Conservation (phyloP, 2,888 invertebrate genomes). For the Erebia ligea region DNA sequence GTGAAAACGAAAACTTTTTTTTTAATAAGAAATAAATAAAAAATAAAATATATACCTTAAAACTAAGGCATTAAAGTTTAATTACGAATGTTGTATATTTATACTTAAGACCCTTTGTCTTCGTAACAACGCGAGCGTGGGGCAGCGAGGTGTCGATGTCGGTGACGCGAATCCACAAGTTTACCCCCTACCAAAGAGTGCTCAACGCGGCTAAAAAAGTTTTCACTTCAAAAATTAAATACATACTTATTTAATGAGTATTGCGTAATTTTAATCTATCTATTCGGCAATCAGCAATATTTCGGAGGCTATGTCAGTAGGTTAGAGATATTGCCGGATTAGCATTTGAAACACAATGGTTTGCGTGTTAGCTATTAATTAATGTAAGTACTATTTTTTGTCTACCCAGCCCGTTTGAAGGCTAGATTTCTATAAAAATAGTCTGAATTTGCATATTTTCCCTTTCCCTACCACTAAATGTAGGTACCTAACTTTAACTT, state of each 20-base stretch:
- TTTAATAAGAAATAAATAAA: too few species aligned
- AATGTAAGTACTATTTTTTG: conserved; percentile 15
- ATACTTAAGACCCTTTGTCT: too few species aligned
- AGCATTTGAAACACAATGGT: conserved; percentile 23
- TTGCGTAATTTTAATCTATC: not conserved
- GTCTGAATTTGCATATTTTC: conserved; percentile 16
- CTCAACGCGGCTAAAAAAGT: too few species aligned
- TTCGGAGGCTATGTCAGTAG: conserved; percentile 31
- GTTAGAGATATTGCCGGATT: conserved; percentile 21
- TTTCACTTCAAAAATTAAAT: not conserved
- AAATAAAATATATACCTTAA: too few species aligned
- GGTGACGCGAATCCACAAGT: too few species aligned
- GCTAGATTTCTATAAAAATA: conserved; percentile 11
- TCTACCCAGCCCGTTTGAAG: conserved; percentile 7
- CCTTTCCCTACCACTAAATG: not conserved
- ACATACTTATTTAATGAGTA: not conserved
- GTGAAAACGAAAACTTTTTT: too few species aligned
- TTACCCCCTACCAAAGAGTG: too few species aligned
- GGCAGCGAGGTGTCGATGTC: too few species aligned
- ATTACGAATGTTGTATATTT: too few species aligned
- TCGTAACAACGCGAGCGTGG: too few species aligned
- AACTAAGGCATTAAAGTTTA: too few species aligned
- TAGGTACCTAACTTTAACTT: not conserved
- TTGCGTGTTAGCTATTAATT: conserved; percentile 26
- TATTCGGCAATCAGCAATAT: conserved; percentile 23